Percentiles rank a stretch among this genome's conserved stretches.
Conservation (phyloP, 2,113 vertebrate species). For the Tricholaema leucomelas region DNA sequence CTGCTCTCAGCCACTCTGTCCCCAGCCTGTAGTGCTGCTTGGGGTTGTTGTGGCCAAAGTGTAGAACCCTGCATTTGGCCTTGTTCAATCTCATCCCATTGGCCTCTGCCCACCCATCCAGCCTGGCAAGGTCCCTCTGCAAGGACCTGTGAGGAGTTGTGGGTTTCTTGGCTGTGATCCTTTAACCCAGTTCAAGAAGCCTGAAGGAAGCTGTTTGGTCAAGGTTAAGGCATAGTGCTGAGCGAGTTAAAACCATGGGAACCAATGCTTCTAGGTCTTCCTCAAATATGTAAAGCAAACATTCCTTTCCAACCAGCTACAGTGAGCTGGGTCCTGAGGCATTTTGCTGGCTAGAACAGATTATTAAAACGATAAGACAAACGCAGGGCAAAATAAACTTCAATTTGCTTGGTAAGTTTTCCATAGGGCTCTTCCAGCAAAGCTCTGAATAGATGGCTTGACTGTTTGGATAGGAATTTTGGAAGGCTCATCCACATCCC, state of each 20-base stretch:
- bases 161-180: neutral
- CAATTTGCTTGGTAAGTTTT: neutral
- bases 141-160: neutral
- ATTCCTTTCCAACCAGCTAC: constrained; percentile 3
- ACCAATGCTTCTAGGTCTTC: neutral
- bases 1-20: too few species aligned
- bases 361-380: neutral
- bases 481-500: neutral
- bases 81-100: too few species aligned
- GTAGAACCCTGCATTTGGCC: too few species aligned
- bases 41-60: too few species aligned
- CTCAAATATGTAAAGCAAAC: constrained; percentile 34
- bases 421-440: neutral
- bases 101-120: too few species aligned
- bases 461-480: neutral
- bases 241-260: constrained; percentile 1
- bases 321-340: neutral
- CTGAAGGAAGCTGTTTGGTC: neutral
- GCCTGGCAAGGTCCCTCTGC: too few species aligned
- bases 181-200: neutral
- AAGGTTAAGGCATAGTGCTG: neutral
- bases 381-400: neutral
- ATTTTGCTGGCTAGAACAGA: neutral
- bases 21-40: too few species aligned
- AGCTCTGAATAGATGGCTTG: neutral